Percentiles rank a stretch among this genome's conserved stretches.
Evolutionary conservation across 2,113 vertebrate genomes (phyloP).

Genomic region (Desmodus rotundus): DNA sequence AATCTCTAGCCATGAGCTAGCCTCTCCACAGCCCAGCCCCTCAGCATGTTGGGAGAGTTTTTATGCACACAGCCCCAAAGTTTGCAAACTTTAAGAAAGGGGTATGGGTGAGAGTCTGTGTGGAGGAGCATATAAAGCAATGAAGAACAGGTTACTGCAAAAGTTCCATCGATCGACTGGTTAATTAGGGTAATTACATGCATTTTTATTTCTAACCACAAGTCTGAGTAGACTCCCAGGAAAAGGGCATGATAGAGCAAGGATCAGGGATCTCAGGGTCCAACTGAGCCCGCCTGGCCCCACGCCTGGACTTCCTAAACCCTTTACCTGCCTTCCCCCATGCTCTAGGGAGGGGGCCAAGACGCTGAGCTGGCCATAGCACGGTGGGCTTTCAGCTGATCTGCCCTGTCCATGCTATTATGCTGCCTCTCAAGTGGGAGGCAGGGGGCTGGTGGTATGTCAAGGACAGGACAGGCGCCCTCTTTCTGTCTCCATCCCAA

Average conservation of each 20-base stretch:
- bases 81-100: background rate
- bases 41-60: background rate
- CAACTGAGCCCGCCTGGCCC: background rate
- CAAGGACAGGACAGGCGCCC: background rate
- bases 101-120: background rate
- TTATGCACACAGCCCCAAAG: background rate
- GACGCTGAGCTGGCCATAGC: background rate
- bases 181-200: slow-evolving; percentile 2
- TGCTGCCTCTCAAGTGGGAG: background rate
- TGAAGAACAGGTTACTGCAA: background rate
- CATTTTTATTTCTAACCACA: slow-evolving; percentile 39
- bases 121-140: background rate
- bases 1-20: background rate
- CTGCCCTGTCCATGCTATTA: background rate
- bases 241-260: background rate
- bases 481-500: background rate
- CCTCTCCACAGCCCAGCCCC: background rate
- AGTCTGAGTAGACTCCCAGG: slow-evolving; percentile 23
- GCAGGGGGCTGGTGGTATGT: background rate
- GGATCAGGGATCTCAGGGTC: background rate
- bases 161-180: background rate
- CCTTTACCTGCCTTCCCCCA: background rate
- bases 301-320: background rate
- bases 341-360: background rate
- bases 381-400: background rate